These are phyloP conservation scores for Grapholita molesta DNA, from an alignment of 1,140 invertebrate species.

Conservation along the genomic window DNA sequence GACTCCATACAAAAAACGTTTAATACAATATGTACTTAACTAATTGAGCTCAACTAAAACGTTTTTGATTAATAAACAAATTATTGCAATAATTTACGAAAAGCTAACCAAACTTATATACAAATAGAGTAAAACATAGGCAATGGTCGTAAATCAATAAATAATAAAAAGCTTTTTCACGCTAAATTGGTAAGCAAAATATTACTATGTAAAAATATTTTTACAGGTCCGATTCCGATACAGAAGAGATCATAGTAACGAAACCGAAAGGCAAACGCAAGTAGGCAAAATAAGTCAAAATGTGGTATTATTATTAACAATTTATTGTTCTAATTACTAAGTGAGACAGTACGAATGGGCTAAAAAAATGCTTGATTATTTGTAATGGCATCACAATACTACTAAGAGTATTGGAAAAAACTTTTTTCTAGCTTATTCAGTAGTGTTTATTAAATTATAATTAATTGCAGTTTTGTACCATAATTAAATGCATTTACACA, in stretches of 20 bases:
- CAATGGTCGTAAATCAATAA: too few species aligned
- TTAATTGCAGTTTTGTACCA: conserved; percentile 8
- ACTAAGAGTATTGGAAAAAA: background rate
- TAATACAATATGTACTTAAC: too few species aligned
- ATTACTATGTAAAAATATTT: background rate
- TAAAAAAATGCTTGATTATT: background rate
- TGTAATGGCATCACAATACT: background rate
- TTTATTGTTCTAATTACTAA: background rate
- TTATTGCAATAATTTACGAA: too few species aligned
- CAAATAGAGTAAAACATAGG: too few species aligned
- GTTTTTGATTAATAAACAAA: too few species aligned
- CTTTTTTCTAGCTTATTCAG: conserved; percentile 7
- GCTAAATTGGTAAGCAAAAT: background rate
- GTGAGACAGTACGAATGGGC: background rate
- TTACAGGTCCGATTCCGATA: conserved; percentile 2
- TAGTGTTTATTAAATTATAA: background rate
- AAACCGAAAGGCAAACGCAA: conserved; percentile 17
- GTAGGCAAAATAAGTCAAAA: background rate
- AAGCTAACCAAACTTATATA: background rate
- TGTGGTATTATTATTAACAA: background rate
- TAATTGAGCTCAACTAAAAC: too few species aligned
- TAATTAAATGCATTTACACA: conserved; percentile 10
- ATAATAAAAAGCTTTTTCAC: background rate
- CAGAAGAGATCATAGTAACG: background rate
- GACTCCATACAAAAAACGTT: too few species aligned